Conservation (phyloP, 2,113 vertebrate species). For the Zosterops lateralis region DNA sequence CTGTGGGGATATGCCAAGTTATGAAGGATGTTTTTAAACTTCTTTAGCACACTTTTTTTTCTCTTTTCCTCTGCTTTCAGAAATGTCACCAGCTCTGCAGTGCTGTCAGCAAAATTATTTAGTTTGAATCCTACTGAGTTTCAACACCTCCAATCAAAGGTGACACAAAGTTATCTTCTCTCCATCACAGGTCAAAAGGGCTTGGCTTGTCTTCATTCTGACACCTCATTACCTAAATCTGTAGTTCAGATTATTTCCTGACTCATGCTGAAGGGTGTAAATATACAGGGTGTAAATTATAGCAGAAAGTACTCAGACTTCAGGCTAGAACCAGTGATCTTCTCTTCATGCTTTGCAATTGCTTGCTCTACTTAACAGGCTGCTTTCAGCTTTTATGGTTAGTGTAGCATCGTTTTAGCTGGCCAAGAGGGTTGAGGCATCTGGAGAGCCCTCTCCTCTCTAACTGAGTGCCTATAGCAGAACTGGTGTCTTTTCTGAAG, state of each 20-base stretch:
- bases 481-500: neutral
- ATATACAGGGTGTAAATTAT: neutral
- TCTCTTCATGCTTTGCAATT: neutral
- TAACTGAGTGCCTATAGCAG: neutral
- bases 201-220: neutral
- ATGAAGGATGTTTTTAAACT: neutral
- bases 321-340: neutral
- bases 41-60: neutral
- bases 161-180: neutral
- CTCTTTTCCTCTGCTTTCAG: neutral
- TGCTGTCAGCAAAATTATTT: neutral
- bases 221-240: neutral
- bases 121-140: neutral
- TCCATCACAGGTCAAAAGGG: neutral
- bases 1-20: neutral
- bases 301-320: slow-evolving; percentile 6
- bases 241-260: slow-evolving; percentile 8
- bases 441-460: neutral
- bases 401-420: fast-evolving
- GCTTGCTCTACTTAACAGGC: neutral
- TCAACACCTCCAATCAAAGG: neutral
- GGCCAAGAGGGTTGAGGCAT: neutral
- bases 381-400: neutral
- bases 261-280: neutral
- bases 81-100: neutral